Conservation (phyloP, 2,113 vertebrate genomes). For the Protobothrops mucrosquamatus region DNA sequence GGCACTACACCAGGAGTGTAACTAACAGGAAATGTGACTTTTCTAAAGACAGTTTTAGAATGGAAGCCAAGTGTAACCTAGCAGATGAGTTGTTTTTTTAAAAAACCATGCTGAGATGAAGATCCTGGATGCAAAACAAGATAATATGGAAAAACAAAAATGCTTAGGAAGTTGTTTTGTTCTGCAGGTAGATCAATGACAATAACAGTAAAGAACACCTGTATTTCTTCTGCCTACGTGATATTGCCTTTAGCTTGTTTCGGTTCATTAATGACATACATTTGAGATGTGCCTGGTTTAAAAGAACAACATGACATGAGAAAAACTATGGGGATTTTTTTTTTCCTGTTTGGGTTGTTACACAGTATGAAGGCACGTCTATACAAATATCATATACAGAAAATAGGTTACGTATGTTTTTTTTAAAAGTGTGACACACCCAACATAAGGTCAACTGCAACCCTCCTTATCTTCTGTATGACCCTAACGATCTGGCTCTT, state of each 20-base stretch:
- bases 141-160: slow-evolving; percentile 11
- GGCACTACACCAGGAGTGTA: not conserved
- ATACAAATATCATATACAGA: not conserved
- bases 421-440: not conserved
- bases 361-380: not conserved
- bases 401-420: not conserved
- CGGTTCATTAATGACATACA: not conserved
- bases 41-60: slow-evolving; percentile 29
- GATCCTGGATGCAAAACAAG: slow-evolving; percentile 1
- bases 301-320: not conserved
- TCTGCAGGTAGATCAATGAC: slow-evolving; percentile 15
- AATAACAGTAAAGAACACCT: slow-evolving; percentile 16
- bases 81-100: not conserved
- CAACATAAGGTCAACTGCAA: not conserved
- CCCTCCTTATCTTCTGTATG: not conserved
- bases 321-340: not conserved
- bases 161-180: slow-evolving; percentile 3
- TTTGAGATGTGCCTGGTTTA: not conserved
- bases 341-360: not conserved
- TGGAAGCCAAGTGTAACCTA: slow-evolving; percentile 28
- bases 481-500: not conserved
- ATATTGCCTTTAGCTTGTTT: not conserved
- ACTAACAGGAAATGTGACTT: slow-evolving; percentile 22
- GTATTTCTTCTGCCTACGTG: not conserved
- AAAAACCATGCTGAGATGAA: not conserved